Evolutionary conservation across 2,888 invertebrate genomes (phyloP).

Genomic region (Plebejus anna): DNA sequence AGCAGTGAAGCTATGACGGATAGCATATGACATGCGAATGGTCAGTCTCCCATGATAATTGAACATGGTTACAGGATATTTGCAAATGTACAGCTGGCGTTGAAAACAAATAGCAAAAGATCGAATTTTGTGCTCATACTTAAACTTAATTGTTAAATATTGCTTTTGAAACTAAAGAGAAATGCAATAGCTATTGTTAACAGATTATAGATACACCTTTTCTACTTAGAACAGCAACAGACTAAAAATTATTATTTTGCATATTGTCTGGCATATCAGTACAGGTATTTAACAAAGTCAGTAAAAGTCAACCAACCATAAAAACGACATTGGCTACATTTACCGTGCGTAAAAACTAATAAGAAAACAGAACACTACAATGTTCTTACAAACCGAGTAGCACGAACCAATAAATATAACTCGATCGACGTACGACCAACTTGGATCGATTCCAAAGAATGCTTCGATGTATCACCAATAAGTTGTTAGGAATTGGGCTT

Average conservation of each 20-base stretch:
- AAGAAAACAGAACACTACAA: not conserved
- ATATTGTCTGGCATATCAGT: too few species aligned
- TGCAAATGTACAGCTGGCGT: not conserved
- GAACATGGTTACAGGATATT: not conserved
- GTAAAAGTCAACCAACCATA: not conserved
- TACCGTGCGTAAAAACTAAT: not conserved
- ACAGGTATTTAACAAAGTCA: not conserved
- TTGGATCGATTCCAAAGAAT: slow-evolving; percentile 12
- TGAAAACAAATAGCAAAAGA: not conserved
- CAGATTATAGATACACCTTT: too few species aligned
- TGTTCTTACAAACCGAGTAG: not conserved
- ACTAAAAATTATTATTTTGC: too few species aligned
- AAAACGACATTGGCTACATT: not conserved
- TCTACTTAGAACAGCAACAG: too few species aligned
- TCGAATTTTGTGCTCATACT: not conserved
- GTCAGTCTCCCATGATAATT: slow-evolving; percentile 2
- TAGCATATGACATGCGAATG: not conserved
- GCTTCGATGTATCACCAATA: not conserved
- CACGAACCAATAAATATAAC: not conserved
- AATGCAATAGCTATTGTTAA: too few species aligned
- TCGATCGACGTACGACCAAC: not conserved
- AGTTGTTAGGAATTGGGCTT: not conserved
- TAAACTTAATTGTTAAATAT: too few species aligned
- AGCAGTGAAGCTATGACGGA: not conserved
- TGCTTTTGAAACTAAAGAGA: too few species aligned